phyloP scores from a whole-genome alignment of 37 sponge, comb jelly and placozoan genomes.

The Cliona cf. orientalis region DNA sequence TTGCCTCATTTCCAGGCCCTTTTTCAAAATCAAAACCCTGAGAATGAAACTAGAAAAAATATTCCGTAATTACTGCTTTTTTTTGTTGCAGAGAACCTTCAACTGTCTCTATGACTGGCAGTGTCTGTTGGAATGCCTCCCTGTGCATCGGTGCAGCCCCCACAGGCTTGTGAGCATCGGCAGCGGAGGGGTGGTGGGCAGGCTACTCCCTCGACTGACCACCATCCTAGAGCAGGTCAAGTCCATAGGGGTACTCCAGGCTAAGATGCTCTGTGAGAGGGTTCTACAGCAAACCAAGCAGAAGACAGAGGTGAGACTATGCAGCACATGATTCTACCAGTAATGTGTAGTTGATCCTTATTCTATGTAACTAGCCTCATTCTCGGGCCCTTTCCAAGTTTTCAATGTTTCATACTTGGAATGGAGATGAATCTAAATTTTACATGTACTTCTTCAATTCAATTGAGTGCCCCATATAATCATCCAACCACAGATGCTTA shows the following conservation, averaged over 20 bases:
- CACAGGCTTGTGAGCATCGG: slow-evolving; percentile 31
- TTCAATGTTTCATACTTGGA: too few relatives aligned
- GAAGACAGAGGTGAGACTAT: slow-evolving; percentile 13
- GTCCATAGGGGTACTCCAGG: neutral
- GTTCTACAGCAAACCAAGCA: slow-evolving; percentile 30
- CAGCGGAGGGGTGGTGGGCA: slow-evolving; percentile 1
- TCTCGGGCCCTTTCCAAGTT: too few relatives aligned
- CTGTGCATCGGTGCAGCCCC: slow-evolving; percentile 19
- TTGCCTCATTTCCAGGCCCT: too few relatives aligned
- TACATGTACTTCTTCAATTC: neutral
- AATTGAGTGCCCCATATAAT: neutral
- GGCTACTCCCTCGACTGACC: slow-evolving; percentile 3
- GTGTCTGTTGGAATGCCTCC: slow-evolving; percentile 11
- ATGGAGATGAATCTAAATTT: too few relatives aligned
- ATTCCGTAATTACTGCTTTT: neutral
- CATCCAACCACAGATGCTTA: slow-evolving; percentile 37
- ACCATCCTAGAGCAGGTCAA: slow-evolving; percentile 23
- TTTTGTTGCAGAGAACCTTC: slow-evolving; percentile 6
- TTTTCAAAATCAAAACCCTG: too few relatives aligned
- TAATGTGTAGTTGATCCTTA: neutral
- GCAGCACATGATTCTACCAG: neutral
- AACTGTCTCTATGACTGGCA: slow-evolving; percentile 3
- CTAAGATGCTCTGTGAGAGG: slow-evolving; percentile 30
- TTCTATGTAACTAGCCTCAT: too few relatives aligned
- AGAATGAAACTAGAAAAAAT: too few relatives aligned